Conservation (phyloP, 2,888 invertebrate species). For the Cryptosula pallasiana region DNA sequence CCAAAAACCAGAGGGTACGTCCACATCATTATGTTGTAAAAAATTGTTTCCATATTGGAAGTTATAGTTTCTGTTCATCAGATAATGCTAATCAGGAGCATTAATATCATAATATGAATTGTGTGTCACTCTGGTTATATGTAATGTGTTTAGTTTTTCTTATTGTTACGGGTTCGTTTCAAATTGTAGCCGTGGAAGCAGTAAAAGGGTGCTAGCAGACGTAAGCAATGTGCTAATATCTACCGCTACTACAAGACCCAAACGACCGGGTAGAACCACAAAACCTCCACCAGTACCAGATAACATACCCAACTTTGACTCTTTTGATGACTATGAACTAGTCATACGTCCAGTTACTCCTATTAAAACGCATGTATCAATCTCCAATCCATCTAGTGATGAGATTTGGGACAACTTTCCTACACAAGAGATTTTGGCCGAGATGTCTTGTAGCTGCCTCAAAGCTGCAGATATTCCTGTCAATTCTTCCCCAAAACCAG, state of each 20-base stretch:
- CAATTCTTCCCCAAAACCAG: too few species aligned
- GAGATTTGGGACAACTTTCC: background rate
- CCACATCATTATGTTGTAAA: too few species aligned
- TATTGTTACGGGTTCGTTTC: too few species aligned
- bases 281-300: background rate
- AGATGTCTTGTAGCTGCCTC: background rate
- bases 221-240: background rate
- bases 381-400: background rate
- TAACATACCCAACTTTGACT: constrained; percentile 17
- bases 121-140: too few species aligned
- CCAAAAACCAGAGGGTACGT: too few species aligned
- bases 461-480: background rate
- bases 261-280: too few species aligned
- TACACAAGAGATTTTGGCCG: background rate
- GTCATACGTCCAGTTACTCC: background rate
- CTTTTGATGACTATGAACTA: constrained; percentile 19
- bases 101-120: too few species aligned
- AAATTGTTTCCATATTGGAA: too few species aligned
- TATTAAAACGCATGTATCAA: background rate
- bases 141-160: too few species aligned
- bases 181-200: background rate
- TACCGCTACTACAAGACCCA: background rate
- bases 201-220: background rate
- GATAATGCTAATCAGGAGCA: too few species aligned
- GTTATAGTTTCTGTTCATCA: too few species aligned